phyloP scores from a whole-genome alignment of 2,797 vertebrate species.

The Poeciliopsis presidionis region DNA sequence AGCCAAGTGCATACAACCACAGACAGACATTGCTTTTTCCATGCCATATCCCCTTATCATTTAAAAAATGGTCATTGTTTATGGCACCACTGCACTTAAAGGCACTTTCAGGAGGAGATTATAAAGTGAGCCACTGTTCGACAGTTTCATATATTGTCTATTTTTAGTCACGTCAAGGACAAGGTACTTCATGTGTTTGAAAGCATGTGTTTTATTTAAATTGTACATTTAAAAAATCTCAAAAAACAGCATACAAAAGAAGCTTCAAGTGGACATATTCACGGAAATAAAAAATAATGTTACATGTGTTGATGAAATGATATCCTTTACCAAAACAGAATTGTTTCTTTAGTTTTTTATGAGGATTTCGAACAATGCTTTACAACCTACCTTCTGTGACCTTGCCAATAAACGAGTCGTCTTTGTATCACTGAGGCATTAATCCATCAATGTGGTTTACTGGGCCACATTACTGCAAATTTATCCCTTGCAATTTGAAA shows the following conservation, averaged over 20 bases:
- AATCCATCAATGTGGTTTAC: slow-evolving; percentile 28
- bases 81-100: slow-evolving; percentile 74
- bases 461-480: slow-evolving; percentile 32
- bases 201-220: slow-evolving; percentile 52
- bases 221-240: slow-evolving; percentile 26
- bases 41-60: slow-evolving; percentile 59
- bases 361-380: background rate
- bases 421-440: slow-evolving; percentile 31
- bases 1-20: slow-evolving; percentile 52
- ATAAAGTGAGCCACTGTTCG: slow-evolving; percentile 53
- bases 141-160: slow-evolving; percentile 72
- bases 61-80: slow-evolving; percentile 79
- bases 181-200: slow-evolving; percentile 40
- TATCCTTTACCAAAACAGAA: background rate
- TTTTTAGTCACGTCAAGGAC: slow-evolving; percentile 71
- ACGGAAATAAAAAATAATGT: background rate
- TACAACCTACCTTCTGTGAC: slow-evolving; percentile 2
- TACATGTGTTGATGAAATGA: background rate
- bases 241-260: background rate
- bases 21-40: slow-evolving; percentile 63
- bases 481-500: slow-evolving; percentile 29
- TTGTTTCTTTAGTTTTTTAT: background rate
- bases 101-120: slow-evolving; percentile 61
- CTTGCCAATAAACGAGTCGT: background rate
- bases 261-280: slow-evolving; percentile 16